phyloP scores from a whole-genome alignment of 2,113 vertebrate species.

The Ailurus styani region DNA sequence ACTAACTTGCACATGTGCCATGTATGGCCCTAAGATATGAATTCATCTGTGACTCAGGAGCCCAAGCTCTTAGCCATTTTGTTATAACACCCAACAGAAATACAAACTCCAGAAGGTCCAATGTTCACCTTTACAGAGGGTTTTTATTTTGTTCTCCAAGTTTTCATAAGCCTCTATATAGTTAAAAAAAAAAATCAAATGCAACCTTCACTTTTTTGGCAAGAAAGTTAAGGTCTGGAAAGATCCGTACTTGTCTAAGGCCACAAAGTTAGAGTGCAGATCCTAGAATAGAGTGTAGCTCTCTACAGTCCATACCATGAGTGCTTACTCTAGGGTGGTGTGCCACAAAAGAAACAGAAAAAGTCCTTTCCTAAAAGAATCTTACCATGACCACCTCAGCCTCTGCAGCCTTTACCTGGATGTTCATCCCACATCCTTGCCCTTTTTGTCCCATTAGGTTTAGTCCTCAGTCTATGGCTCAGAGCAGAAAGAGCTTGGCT shows the following conservation, averaged over 20 bases:
- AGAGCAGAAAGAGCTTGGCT: neutral
- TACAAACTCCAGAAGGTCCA: neutral
- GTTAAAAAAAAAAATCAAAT: neutral
- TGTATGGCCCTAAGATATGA: neutral
- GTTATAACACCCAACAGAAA: neutral
- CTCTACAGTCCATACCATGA: neutral
- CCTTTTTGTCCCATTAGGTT: neutral
- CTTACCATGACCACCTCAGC: neutral
- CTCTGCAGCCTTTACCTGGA: neutral
- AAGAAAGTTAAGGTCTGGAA: neutral
- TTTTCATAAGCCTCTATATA: neutral
- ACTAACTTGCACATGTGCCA: neutral
- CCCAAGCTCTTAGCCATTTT: neutral
- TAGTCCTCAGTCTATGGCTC: neutral
- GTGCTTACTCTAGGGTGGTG: neutral
- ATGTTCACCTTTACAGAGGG: neutral
- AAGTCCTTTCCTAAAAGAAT: neutral
- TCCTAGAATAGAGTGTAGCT: neutral
- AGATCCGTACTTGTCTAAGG: neutral
- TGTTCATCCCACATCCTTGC: neutral
- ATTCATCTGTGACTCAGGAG: neutral
- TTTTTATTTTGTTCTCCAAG: slow-evolving; percentile 6
- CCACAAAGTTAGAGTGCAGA: neutral
- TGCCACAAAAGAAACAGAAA: neutral
- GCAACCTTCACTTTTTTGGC: neutral